These are phyloP conservation scores for Gavia stellata DNA, from an alignment of 2,113 vertebrate genomes.

Conservation along the genomic window DNA sequence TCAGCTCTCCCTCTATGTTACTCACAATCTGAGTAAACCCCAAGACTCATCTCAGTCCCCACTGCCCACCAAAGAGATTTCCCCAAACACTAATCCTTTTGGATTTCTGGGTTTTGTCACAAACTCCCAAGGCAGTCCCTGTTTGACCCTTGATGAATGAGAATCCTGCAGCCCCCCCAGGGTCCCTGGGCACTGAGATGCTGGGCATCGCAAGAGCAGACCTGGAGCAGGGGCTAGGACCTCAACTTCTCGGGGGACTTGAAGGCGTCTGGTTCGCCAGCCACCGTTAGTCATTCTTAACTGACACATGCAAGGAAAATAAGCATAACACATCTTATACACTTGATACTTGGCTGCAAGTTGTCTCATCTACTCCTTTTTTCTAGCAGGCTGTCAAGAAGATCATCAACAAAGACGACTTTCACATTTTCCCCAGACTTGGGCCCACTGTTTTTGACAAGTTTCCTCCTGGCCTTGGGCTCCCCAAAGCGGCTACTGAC, in stretches of 20 bases:
- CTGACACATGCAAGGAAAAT: neutral
- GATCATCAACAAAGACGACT: neutral
- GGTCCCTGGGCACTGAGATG: neutral
- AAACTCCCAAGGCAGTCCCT: neutral
- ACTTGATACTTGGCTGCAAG: neutral
- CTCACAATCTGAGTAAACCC: neutral
- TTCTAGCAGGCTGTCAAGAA: neutral
- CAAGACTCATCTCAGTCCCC: neutral
- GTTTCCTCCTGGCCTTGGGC: neutral
- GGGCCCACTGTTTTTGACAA: neutral
- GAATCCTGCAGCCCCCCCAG: neutral
- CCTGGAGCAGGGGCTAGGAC: neutral
- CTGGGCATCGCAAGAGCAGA: neutral
- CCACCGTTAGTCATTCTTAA: neutral
- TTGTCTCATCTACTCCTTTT: neutral
- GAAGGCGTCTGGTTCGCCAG: neutral
- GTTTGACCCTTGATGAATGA: neutral
- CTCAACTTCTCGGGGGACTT: neutral
- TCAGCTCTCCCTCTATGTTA: neutral
- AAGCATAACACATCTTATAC: neutral
- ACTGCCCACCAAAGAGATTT: neutral
- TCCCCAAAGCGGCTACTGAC: neutral
- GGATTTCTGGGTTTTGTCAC: neutral
- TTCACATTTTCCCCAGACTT: neutral
- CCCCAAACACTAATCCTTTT: neutral